A percentile compares a stretch with the other conserved stretches of the same genome.
These are phyloP conservation scores for Tenrec ecaudatus DNA, from an alignment of 2,113 vertebrate genomes.

Conservation along the genomic window DNA sequence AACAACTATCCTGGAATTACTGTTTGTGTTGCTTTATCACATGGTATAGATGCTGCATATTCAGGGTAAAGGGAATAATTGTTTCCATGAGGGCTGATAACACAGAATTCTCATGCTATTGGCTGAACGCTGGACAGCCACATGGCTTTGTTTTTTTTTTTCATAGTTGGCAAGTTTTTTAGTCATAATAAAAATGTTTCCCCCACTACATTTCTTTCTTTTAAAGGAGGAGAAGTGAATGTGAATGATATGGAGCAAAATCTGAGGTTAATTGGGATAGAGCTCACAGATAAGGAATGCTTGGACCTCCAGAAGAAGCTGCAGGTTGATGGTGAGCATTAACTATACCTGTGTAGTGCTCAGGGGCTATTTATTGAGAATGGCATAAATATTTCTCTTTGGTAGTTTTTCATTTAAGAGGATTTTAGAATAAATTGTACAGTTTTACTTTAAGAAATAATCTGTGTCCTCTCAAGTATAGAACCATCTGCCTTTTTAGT, in stretches of 20 bases:
- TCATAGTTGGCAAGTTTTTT: neutral
- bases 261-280: conserved; percentile 1
- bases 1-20: neutral
- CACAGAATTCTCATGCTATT: neutral
- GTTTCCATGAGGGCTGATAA: neutral
- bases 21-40: neutral
- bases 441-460: neutral
- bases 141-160: neutral
- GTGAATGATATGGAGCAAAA: neutral
- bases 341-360: neutral
- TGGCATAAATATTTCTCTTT: neutral
- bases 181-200: neutral
- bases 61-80: neutral
- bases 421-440: neutral
- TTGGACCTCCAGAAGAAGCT: neutral
- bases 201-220: neutral
- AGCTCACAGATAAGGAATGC: conserved; percentile 42
- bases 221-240: conserved; percentile 52
- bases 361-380: neutral
- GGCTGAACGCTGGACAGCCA: neutral
- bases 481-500: neutral
- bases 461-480: neutral
- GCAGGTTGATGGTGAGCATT: conserved; percentile 36
- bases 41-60: neutral
- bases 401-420: neutral